Evolutionary conservation across 30 jellyfish, hydroid and myxozoan species (phyloP).

Genomic region (Catostylus mosaicus): DNA sequence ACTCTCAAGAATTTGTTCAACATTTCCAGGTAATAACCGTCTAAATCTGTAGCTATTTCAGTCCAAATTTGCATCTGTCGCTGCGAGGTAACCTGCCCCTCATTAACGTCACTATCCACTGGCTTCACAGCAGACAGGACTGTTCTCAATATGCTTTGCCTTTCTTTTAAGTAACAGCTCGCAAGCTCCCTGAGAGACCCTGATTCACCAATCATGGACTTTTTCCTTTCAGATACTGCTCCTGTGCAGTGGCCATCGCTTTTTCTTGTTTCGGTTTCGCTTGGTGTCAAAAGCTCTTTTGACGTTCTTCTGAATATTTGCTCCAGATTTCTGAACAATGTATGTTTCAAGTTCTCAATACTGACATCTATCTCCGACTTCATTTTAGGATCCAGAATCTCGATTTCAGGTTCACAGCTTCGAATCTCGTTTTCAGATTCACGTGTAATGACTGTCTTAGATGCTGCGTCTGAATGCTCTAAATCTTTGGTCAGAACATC

Average conservation of each 20-base stretch:
- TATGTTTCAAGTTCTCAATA: slow-evolving; percentile 29
- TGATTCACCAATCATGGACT: background rate
- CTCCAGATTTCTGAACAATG: slow-evolving; percentile 22
- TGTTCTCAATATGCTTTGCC: slow-evolving; percentile 14
- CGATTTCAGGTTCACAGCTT: background rate
- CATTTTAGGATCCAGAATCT: slow-evolving; percentile 17
- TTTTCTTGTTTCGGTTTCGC: background rate
- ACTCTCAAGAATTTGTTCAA: slow-evolving; percentile 28
- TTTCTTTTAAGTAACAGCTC: slow-evolving; percentile 18
- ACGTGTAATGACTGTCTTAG: too few relatives aligned
- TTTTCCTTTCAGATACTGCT: background rate
- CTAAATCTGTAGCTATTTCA: slow-evolving; percentile 65
- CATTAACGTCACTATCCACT: background rate
- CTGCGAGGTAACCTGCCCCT: slow-evolving; percentile 18
- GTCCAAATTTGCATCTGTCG: slow-evolving; percentile 58
- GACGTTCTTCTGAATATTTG: slow-evolving; percentile 13
- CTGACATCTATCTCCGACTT: slow-evolving; percentile 4
- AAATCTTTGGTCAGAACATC: too few relatives aligned
- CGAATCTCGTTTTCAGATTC: too few relatives aligned
- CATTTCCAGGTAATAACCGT: slow-evolving; percentile 52
- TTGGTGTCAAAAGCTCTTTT: background rate
- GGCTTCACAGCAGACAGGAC: background rate
- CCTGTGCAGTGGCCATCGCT: background rate
- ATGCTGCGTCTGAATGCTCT: too few relatives aligned
- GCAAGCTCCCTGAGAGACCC: slow-evolving; percentile 41